These are phyloP conservation scores for Anguilla anguilla DNA, from an alignment of 2,797 vertebrate genomes.

Conservation along the genomic window DNA sequence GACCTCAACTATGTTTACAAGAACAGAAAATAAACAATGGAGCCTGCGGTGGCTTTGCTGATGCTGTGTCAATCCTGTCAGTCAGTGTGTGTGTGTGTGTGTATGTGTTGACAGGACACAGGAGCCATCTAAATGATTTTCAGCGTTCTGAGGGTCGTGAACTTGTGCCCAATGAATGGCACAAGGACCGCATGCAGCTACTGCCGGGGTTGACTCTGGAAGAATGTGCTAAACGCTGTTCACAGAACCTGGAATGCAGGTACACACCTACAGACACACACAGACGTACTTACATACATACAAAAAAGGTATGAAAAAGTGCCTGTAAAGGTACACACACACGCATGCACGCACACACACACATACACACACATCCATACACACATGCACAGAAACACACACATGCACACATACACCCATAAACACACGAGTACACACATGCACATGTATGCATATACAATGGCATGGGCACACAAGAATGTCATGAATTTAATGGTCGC, in stretches of 20 bases:
- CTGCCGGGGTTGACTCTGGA: slow-evolving; percentile 69
- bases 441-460: no score
- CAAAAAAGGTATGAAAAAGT: background rate
- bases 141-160: slow-evolving; percentile 85
- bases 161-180: slow-evolving; percentile 70
- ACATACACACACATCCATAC: background rate
- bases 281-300: background rate
- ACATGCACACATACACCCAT: background rate
- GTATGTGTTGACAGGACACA: slow-evolving; percentile 66
- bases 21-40: background rate
- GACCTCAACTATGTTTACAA: background rate
- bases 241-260: slow-evolving; percentile 78
- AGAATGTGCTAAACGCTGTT: slow-evolving; percentile 82
- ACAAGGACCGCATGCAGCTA: slow-evolving; percentile 53
- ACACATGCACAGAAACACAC: background rate
- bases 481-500: background rate
- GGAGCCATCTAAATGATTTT: slow-evolving; percentile 89
- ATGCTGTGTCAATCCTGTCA: background rate
- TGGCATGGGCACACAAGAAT: background rate
- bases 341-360: background rate
- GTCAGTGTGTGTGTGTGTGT: background rate
- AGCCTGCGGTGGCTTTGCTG: background rate
- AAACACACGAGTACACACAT: slow-evolving; percentile 70
- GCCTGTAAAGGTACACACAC: no score
- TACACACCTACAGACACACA: slow-evolving; percentile 45